phyloP scores from a whole-genome alignment of 2,113 vertebrate genomes.

The cattle (Bos taurus) region DNA sequence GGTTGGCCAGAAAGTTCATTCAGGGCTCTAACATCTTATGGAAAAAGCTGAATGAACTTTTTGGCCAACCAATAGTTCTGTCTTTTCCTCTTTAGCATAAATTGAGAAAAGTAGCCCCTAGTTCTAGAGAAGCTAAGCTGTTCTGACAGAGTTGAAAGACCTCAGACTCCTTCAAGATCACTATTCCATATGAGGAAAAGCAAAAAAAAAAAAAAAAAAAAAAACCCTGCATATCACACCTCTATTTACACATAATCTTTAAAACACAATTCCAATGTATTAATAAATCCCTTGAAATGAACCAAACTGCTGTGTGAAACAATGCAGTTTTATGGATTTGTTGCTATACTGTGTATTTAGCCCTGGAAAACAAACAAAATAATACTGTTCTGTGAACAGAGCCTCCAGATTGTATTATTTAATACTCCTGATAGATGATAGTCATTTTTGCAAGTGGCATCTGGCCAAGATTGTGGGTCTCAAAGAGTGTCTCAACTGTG shows the following conservation, averaged over 20 bases:
- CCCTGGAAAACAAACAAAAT: slow-evolving; percentile 55
- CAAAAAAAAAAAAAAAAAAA: background rate
- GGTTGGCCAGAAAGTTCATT: background rate
- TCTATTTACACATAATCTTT: slow-evolving; percentile 4
- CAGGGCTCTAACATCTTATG: background rate
- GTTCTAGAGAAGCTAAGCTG: background rate
- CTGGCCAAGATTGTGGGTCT: slow-evolving; percentile 41
- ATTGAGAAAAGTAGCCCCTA: background rate
- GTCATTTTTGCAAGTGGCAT: slow-evolving; percentile 65
- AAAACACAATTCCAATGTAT: slow-evolving; percentile 22
- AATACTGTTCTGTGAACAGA: slow-evolving; percentile 29
- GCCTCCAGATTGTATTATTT: slow-evolving; percentile 56
- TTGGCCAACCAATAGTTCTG: background rate
- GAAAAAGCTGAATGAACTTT: background rate
- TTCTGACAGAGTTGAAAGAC: slow-evolving; percentile 20
- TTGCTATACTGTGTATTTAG: slow-evolving; percentile 16
- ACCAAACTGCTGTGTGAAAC: background rate
- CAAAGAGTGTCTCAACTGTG: slow-evolving; percentile 1
- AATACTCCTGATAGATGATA: slow-evolving; percentile 27
- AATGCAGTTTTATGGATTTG: slow-evolving; percentile 12
- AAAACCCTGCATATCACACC: background rate
- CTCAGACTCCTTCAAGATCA: background rate
- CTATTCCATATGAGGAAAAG: background rate
- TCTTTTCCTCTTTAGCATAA: slow-evolving; percentile 25
- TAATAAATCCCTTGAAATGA: slow-evolving; percentile 57